These are phyloP conservation scores for Podarcis muralis DNA, from an alignment of 2,113 vertebrate species.

Conservation along the genomic window DNA sequence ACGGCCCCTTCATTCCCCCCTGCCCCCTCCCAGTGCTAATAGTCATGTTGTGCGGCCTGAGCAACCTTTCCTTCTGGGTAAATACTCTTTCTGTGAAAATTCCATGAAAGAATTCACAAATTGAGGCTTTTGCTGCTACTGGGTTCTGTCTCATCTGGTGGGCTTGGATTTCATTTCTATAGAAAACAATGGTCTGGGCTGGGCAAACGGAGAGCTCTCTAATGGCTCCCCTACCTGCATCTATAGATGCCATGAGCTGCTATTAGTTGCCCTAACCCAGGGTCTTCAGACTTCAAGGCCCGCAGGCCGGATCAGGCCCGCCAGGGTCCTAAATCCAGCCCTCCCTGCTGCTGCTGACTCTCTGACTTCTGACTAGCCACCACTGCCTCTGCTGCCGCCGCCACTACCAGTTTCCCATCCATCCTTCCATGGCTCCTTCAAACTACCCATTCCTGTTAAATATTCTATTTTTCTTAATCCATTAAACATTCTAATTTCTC, in stretches of 20 bases:
- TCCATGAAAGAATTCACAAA: background rate
- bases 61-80: background rate
- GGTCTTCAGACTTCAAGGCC: too few species aligned
- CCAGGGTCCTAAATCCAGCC: background rate
- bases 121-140: background rate
- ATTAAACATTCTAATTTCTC: too few species aligned
- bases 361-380: too few species aligned
- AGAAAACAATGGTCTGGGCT: background rate
- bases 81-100: background rate
- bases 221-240: background rate
- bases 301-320: too few species aligned
- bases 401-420: too few species aligned
- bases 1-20: background rate
- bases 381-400: too few species aligned
- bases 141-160: background rate
- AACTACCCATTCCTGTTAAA: too few species aligned
- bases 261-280: background rate
- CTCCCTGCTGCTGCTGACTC: too few species aligned
- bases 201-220: background rate
- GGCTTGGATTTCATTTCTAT: background rate
- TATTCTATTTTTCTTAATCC: too few species aligned
- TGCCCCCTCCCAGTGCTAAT: background rate
- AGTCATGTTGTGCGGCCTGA: too few species aligned
- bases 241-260: background rate
- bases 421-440: too few species aligned